A percentile compares a stretch with the other conserved stretches of the same genome.
Conservation (phyloP, 1,140 invertebrate genomes). For the Zaprionus ghesquierei region DNA sequence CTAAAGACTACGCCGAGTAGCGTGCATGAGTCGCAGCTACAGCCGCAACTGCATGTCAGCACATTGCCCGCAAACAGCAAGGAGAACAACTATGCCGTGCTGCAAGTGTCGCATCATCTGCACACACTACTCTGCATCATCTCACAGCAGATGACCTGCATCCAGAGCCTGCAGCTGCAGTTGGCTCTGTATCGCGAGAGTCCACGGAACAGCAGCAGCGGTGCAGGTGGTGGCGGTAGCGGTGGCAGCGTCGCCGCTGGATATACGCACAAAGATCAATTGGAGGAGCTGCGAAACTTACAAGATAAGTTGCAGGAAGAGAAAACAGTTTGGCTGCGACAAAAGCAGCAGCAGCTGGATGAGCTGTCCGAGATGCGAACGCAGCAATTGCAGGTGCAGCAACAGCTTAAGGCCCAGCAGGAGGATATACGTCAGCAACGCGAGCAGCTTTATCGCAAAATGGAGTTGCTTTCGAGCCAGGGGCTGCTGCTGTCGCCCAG, state of each 20-base stretch:
- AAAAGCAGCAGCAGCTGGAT: slow-evolving; percentile 86
- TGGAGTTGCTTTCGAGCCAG: slow-evolving; percentile 90
- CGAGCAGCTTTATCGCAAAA: slow-evolving; percentile 92
- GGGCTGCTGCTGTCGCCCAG: slow-evolving; percentile 86
- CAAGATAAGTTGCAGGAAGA: slow-evolving; percentile 91
- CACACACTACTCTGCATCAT: slow-evolving; percentile 92
- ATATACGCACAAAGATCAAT: slow-evolving; percentile 88
- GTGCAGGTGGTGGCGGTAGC: not conserved
- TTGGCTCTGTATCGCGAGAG: slow-evolving; percentile 84
- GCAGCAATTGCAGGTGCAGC: slow-evolving; percentile 83
- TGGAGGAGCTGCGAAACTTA: slow-evolving; percentile 89
- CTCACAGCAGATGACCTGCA: slow-evolving; percentile 92
- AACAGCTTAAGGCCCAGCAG: slow-evolving; percentile 89
- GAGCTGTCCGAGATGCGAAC: slow-evolving; percentile 87
- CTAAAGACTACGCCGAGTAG: slow-evolving; percentile 35
- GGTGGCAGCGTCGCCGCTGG: slow-evolving; percentile 35
- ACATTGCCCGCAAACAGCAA: slow-evolving; percentile 81
- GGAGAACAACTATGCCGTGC: slow-evolving; percentile 88
- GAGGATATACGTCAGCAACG: slow-evolving; percentile 92
- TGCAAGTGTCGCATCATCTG: slow-evolving; percentile 91
- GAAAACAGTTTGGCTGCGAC: slow-evolving; percentile 89
- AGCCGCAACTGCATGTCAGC: slow-evolving; percentile 62
- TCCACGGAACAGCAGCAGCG: slow-evolving; percentile 82
- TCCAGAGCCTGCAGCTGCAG: slow-evolving; percentile 89
- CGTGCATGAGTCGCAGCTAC: slow-evolving; percentile 13